Conservation (phyloP, 1,140 invertebrate species). For the Polypedilum vanderplanki region DNA sequence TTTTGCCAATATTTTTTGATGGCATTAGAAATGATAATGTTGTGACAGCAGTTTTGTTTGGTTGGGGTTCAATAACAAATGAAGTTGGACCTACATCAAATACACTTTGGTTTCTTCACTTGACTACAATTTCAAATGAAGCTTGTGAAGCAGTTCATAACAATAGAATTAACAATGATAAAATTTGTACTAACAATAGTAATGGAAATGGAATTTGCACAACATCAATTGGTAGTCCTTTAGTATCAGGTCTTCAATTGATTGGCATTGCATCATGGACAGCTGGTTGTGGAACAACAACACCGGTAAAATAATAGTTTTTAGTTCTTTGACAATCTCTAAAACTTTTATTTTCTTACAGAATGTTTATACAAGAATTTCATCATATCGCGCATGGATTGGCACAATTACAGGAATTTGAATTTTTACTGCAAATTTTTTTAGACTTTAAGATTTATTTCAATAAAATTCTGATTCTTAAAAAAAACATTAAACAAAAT, state of each 20-base stretch:
- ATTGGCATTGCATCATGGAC: not conserved
- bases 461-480: no score
- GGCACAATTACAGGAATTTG: not conserved
- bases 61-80: not conserved
- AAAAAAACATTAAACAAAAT: no score
- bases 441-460: no score
- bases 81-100: not conserved
- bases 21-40: not conserved
- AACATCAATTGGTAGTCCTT: not conserved
- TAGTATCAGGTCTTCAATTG: not conserved
- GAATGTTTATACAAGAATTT: not conserved
- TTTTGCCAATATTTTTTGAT: not conserved
- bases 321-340: not conserved
- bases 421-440: not conserved
- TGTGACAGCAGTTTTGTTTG: not conserved
- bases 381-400: not conserved
- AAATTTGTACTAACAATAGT: not conserved
- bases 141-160: not conserved
- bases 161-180: not conserved
- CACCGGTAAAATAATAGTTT: not conserved
- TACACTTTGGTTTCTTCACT: not conserved
- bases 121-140: not conserved
- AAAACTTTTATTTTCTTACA: not conserved
- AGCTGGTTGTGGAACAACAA: not conserved
- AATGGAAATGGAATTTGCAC: not conserved